These are phyloP conservation scores for Tamias sibiricus DNA, from an alignment of 2,113 vertebrate species.

Conservation along the genomic window DNA sequence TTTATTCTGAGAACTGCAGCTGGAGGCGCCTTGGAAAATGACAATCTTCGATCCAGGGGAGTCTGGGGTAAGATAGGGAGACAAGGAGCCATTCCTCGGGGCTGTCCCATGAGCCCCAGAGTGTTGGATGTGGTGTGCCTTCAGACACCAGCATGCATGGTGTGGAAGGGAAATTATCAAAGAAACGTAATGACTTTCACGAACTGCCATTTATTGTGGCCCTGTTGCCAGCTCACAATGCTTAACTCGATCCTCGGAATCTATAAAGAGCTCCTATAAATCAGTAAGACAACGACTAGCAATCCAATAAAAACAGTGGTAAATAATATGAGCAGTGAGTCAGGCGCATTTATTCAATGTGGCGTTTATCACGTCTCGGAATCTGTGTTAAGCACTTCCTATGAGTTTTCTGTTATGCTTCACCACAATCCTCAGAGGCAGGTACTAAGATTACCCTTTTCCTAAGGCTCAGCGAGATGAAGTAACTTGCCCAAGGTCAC, in stretches of 20 bases:
- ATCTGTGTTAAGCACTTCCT: not conserved
- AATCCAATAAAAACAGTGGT: not conserved
- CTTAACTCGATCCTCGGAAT: not conserved
- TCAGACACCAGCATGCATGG: not conserved
- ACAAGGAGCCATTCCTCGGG: not conserved
- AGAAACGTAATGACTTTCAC: not conserved
- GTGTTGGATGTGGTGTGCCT: not conserved
- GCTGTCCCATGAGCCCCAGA: not conserved
- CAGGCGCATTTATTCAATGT: not conserved
- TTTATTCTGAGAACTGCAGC: not conserved
- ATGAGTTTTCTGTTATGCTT: not conserved
- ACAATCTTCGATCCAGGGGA: not conserved
- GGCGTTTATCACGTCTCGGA: not conserved
- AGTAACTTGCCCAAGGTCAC: not conserved
- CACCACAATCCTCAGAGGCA: too few species aligned
- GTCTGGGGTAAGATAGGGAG: not conserved
- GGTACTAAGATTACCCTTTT: not conserved
- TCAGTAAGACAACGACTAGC: conserved; percentile 27
- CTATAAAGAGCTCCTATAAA: conserved; percentile 14
- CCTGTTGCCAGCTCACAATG: not conserved
- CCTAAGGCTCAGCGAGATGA: not conserved
- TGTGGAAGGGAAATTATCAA: not conserved
- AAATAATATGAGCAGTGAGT: not conserved
- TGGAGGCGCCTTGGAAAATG: not conserved
- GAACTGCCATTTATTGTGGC: not conserved